These are phyloP conservation scores for Ochropleura plecta DNA, from an alignment of 2,888 invertebrate genomes.

Conservation along the genomic window DNA sequence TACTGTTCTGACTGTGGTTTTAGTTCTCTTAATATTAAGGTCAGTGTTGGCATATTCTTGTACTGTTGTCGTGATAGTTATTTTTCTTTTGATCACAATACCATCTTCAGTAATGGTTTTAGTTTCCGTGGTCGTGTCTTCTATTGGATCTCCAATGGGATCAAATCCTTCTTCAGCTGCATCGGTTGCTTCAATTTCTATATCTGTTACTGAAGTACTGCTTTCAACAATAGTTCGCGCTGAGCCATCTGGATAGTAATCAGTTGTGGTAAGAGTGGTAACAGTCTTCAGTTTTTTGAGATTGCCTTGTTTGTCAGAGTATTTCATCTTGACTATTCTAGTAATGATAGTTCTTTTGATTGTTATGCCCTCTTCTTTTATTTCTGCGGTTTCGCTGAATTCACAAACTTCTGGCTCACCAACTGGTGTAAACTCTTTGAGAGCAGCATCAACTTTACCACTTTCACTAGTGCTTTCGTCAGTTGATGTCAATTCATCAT, in stretches of 20 bases:
- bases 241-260: slow-evolving; percentile 82
- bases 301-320: slow-evolving; percentile 71
- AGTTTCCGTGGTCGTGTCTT: slow-evolving; percentile 71
- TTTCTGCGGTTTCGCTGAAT: slow-evolving; percentile 67
- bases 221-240: slow-evolving; percentile 72
- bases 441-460: slow-evolving; percentile 45
- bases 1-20: slow-evolving; percentile 79
- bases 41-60: slow-evolving; percentile 74
- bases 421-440: slow-evolving; percentile 65
- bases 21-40: slow-evolving; percentile 75
- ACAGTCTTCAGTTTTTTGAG: slow-evolving; percentile 78
- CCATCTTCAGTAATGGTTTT: slow-evolving; percentile 76
- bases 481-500: slow-evolving; percentile 60
- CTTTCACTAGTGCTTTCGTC: slow-evolving; percentile 51
- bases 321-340: slow-evolving; percentile 77
- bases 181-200: slow-evolving; percentile 68
- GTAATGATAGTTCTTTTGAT: slow-evolving; percentile 78
- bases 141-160: slow-evolving; percentile 71
- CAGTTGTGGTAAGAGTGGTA: slow-evolving; percentile 80
- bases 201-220: slow-evolving; percentile 75
- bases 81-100: slow-evolving; percentile 77
- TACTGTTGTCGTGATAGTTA: slow-evolving; percentile 75
- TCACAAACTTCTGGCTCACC: slow-evolving; percentile 71
- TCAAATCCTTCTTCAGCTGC: slow-evolving; percentile 73
- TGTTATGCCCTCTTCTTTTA: slow-evolving; percentile 71